A percentile compares a stretch with the other conserved stretches of the same genome.
These are phyloP conservation scores for Pangasius macronema DNA, from an alignment of 2,797 vertebrate species.

Conservation along the genomic window DNA sequence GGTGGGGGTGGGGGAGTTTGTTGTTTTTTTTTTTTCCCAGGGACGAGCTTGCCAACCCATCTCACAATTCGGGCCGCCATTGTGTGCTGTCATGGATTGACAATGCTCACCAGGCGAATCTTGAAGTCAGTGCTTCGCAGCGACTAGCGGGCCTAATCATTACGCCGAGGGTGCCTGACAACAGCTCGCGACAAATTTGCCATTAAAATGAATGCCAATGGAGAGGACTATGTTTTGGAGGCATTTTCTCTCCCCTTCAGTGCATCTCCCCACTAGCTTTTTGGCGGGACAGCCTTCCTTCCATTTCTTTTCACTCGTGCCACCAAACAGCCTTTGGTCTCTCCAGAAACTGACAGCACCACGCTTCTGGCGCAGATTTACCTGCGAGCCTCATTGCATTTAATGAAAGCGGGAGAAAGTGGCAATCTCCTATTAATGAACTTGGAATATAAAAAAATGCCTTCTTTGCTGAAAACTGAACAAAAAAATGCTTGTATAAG, in stretches of 20 bases:
- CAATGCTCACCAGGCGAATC: slow-evolving; percentile 73
- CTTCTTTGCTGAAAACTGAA: slow-evolving; percentile 74
- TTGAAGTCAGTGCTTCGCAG: slow-evolving; percentile 76
- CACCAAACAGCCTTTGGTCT: slow-evolving; percentile 74
- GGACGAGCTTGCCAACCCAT: slow-evolving; percentile 75
- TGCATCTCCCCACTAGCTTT: slow-evolving; percentile 42
- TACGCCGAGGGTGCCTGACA: slow-evolving; percentile 76
- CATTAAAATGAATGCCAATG: slow-evolving; percentile 79
- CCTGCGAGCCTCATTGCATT: slow-evolving; percentile 78
- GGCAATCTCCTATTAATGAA: slow-evolving; percentile 82
- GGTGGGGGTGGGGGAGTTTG: slow-evolving; percentile 52
- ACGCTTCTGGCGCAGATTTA: slow-evolving; percentile 69
- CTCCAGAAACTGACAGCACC: slow-evolving; percentile 72
- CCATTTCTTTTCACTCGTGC: slow-evolving; percentile 68
- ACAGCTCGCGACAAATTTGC: slow-evolving; percentile 75
- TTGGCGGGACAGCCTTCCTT: slow-evolving; percentile 59
- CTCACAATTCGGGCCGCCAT: slow-evolving; percentile 77
- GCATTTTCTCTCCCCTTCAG: slow-evolving; percentile 57
- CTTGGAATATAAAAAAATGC: slow-evolving; percentile 67
- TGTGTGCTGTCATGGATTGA: slow-evolving; percentile 80
- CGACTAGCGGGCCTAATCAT: slow-evolving; percentile 79
- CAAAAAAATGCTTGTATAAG: slow-evolving; percentile 76
- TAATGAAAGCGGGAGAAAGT: slow-evolving; percentile 76
- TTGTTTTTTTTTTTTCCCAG: slow-evolving; percentile 48
- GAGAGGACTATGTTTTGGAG: slow-evolving; percentile 66